These are phyloP conservation scores for Drosophila anomalata DNA, from an alignment of 2,888 invertebrate genomes.

Conservation along the genomic window DNA sequence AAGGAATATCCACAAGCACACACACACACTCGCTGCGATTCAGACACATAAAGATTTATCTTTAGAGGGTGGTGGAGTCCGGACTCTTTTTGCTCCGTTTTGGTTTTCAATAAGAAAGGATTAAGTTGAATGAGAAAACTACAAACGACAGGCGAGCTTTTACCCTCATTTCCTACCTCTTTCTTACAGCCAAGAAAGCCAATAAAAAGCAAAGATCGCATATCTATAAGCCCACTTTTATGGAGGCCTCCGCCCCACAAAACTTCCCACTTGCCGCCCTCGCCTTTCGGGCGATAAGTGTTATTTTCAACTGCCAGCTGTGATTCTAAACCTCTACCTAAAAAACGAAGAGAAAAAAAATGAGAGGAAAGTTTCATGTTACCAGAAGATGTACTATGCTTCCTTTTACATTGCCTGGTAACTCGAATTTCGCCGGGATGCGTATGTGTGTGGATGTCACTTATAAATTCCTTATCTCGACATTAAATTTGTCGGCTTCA, in stretches of 20 bases:
- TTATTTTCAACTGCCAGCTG: conserved; percentile 76
- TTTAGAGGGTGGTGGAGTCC: conserved; percentile 20
- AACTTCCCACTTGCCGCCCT: conserved; percentile 6
- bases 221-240: conserved; percentile 53
- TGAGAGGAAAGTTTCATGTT: conserved; percentile 69
- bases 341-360: not conserved
- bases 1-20: not conserved
- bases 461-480: conserved; percentile 70
- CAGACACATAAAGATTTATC: conserved; percentile 31
- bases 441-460: conserved; percentile 39
- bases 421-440: conserved; percentile 14
- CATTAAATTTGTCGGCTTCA: conserved; percentile 61
- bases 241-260: conserved; percentile 23
- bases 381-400: conserved; percentile 47
- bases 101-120: conserved; percentile 75
- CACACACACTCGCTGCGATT: conserved; percentile 4
- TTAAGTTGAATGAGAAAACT: conserved; percentile 76
- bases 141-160: conserved; percentile 60
- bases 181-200: conserved; percentile 47
- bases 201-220: conserved; percentile 73
- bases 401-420: conserved; percentile 32
- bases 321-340: conserved; percentile 56
- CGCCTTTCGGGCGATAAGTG: conserved; percentile 61
- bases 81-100: conserved; percentile 49
- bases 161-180: conserved; percentile 4